phyloP scores from a whole-genome alignment of 2,113 vertebrate genomes.

The Ageneiosus marmoratus region DNA sequence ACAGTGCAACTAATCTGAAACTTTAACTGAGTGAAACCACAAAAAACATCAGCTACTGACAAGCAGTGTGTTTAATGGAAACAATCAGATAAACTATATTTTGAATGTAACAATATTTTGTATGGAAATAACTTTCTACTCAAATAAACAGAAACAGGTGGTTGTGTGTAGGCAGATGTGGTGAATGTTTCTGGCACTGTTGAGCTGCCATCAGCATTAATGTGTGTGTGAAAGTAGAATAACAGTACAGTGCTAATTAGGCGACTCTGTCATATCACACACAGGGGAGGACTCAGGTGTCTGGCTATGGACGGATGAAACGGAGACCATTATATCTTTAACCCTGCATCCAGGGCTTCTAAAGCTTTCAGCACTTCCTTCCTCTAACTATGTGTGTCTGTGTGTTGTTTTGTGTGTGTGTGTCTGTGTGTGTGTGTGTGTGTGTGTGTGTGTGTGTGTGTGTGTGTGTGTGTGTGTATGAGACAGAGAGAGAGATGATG shows the following conservation, averaged over 20 bases:
- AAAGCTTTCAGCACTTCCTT: slow-evolving; percentile 43
- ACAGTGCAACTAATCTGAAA: neutral
- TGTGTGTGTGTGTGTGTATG: neutral
- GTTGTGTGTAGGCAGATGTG: neutral
- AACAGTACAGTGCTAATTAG: slow-evolving; percentile 36
- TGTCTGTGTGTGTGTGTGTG: slow-evolving; percentile 5
- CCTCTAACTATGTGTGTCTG: neutral
- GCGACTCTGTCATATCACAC: slow-evolving; percentile 24
- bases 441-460: neutral
- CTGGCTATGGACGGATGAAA: slow-evolving; percentile 30
- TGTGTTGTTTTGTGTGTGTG: neutral
- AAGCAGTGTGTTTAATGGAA: neutral
- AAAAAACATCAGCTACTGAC: neutral
- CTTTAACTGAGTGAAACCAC: neutral
- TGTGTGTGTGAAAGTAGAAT: slow-evolving; percentile 22
- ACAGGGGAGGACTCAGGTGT: slow-evolving; percentile 42
- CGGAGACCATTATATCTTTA: slow-evolving; percentile 47
- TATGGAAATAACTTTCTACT: neutral
- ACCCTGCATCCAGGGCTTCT: slow-evolving; percentile 30
- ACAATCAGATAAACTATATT: neutral
- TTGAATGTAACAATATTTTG: neutral
- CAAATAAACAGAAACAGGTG: neutral
- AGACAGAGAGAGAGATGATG: neutral
- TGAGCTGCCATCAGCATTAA: neutral
- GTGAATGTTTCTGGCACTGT: neutral